phyloP scores from a whole-genome alignment of 2,797 vertebrate species.

The Pterois miles region DNA sequence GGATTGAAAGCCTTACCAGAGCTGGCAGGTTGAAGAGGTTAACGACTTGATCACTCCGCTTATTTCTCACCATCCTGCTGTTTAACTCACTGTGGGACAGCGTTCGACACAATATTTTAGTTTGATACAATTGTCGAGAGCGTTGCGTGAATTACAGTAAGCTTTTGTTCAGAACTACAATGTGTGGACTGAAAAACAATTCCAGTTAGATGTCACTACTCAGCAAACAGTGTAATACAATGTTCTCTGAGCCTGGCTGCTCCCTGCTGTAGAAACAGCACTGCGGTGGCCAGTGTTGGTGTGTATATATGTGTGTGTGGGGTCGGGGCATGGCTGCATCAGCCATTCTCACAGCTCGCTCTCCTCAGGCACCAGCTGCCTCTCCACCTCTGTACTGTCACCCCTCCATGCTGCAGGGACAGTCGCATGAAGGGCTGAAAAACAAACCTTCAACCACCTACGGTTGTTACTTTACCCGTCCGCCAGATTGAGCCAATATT shows the following conservation, averaged over 20 bases:
- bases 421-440: conserved; percentile 1
- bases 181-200: neutral
- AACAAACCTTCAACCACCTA: neutral
- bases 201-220: conserved; percentile 1
- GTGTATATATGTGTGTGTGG: neutral
- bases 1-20: neutral
- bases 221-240: neutral
- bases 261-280: conserved; percentile 15
- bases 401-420: conserved; percentile 20
- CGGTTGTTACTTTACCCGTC: neutral
- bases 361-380: conserved; percentile 50
- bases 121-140: neutral
- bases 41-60: neutral
- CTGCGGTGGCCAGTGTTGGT: neutral
- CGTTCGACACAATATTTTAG: neutral
- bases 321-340: conserved; percentile 54
- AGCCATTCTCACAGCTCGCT: conserved; percentile 40
- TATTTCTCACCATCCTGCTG: neutral
- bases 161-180: neutral
- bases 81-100: neutral
- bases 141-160: neutral
- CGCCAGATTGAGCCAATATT: neutral
- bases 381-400: conserved; percentile 31
- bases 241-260: conserved; percentile 1
- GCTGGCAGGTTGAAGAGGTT: neutral